phyloP scores from a whole-genome alignment of 2,113 vertebrate genomes.

The Porphyrio hochstetteri region DNA sequence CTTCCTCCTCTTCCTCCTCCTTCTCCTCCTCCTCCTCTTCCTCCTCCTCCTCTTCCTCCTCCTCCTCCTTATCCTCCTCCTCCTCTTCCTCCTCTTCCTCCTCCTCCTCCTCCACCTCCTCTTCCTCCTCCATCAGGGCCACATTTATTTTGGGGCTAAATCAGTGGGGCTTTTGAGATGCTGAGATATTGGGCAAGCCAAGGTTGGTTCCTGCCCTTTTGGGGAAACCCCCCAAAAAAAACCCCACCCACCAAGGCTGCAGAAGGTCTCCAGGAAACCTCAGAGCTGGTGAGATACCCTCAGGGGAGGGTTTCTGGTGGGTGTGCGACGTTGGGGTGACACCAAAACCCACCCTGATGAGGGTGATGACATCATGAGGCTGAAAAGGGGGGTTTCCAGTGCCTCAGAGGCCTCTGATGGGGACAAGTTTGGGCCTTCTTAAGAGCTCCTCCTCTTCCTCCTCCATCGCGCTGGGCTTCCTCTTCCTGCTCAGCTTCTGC shows the following conservation, averaged over 20 bases:
- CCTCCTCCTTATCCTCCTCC: neutral
- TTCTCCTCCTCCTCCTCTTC: too few species aligned
- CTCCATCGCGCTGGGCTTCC: too few species aligned
- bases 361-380: neutral
- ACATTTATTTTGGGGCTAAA: neutral
- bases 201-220: neutral
- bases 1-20: too few species aligned
- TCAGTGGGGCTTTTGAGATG: neutral
- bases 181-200: neutral
- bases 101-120: too few species aligned
- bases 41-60: too few species aligned
- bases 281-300: neutral
- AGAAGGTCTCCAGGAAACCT: neutral
- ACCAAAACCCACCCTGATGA: neutral
- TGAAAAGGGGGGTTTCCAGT: too few species aligned
- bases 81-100: neutral
- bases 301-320: fast-evolving
- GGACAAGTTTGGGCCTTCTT: neutral
- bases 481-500: too few species aligned
- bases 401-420: too few species aligned
- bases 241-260: neutral
- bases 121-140: neutral
- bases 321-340: neutral
- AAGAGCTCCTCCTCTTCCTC: too few species aligned
- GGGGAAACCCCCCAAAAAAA: neutral